A percentile compares a stretch with the other conserved stretches of the same genome.
Evolutionary conservation across 2,113 vertebrate genomes (phyloP).

Genomic region (Haplochromis vanheusdeni): DNA sequence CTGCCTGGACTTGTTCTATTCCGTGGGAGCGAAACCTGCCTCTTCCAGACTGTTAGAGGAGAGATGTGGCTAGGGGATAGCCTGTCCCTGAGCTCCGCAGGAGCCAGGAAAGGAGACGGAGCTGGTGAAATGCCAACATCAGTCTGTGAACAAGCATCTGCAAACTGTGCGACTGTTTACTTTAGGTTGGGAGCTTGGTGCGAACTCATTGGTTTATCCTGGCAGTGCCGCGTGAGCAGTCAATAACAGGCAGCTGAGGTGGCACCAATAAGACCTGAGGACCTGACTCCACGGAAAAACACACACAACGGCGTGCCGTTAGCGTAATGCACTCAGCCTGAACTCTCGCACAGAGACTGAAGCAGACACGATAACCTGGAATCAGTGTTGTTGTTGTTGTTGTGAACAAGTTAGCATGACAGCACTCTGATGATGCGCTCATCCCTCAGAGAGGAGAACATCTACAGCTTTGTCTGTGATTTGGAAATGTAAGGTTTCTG

Average conservation of each 20-base stretch:
- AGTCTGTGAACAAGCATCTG: slow-evolving; percentile 42
- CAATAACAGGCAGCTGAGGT: background rate
- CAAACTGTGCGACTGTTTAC: slow-evolving; percentile 52
- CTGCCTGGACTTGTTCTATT: background rate
- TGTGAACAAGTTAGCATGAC: background rate
- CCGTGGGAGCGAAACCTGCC: background rate
- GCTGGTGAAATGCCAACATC: slow-evolving; percentile 41
- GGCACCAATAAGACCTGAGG: background rate
- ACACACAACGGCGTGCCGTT: background rate
- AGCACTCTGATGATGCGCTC: background rate
- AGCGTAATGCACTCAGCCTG: background rate
- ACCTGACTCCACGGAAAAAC: background rate
- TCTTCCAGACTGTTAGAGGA: background rate
- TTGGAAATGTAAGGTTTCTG: background rate
- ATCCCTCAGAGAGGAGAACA: background rate
- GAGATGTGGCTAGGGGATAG: background rate
- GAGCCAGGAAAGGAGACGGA: background rate
- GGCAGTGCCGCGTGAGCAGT: slow-evolving; percentile 10
- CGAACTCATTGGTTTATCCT: slow-evolving; percentile 62
- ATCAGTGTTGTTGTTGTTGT: background rate
- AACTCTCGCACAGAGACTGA: background rate
- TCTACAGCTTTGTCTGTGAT: background rate
- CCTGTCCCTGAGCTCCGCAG: background rate
- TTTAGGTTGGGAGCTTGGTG: slow-evolving; percentile 22
- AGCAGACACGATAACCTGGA: background rate